Conservation (phyloP, 2,888 invertebrate genomes). For the Galeopsomyia nigrocyanea region DNA sequence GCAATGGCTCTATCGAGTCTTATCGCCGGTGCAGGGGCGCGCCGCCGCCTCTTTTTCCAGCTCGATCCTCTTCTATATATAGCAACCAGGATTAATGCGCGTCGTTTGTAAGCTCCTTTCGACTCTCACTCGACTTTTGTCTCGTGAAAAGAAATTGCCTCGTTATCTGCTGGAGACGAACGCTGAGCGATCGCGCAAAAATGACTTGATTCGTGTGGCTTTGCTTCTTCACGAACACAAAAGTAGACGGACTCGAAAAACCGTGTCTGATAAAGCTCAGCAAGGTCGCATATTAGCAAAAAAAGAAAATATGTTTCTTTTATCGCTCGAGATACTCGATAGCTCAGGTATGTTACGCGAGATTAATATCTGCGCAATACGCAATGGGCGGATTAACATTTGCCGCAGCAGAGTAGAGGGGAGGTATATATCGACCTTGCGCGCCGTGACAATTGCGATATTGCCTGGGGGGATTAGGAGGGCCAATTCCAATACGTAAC, state of each 20-base stretch:
- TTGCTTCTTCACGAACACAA: too few relatives aligned
- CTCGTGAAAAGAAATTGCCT: too few relatives aligned
- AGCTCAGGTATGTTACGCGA: too few relatives aligned
- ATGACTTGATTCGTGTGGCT: too few relatives aligned
- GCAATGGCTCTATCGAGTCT: slow-evolving; percentile 52
- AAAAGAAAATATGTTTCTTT: too few relatives aligned
- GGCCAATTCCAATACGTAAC: slow-evolving; percentile 3
- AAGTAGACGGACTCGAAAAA: too few relatives aligned
- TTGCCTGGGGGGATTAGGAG: slow-evolving; percentile 18
- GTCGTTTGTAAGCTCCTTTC: slow-evolving; percentile 15
- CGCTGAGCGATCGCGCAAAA: too few relatives aligned
- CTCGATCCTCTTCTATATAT: background rate
- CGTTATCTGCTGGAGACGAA: too few relatives aligned
- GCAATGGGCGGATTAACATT: background rate
- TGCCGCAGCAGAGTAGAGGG: background rate
- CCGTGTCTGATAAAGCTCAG: background rate
- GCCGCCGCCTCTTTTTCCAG: background rate
- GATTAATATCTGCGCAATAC: too few relatives aligned
- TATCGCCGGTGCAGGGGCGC: background rate
- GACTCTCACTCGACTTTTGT: background rate
- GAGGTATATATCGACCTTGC: background rate
- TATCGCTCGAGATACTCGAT: too few relatives aligned
- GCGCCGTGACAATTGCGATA: slow-evolving; percentile 4
- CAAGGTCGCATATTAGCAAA: too few relatives aligned
- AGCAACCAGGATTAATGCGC: slow-evolving; percentile 1